These are phyloP conservation scores for Drosophila baimaii DNA, from an alignment of 1,140 invertebrate genomes.

Conservation along the genomic window DNA sequence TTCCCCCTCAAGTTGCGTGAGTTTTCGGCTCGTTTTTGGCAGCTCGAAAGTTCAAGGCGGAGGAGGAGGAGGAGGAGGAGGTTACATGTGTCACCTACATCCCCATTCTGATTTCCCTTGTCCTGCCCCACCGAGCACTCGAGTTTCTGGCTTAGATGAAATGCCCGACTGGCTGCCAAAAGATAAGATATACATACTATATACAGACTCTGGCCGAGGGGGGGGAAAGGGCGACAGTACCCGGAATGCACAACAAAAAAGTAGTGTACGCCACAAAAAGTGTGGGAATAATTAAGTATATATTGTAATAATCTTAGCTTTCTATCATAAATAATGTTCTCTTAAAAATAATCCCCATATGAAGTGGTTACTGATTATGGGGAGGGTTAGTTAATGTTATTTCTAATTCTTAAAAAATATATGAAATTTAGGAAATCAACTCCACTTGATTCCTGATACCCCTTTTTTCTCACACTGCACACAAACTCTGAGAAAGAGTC, in stretches of 20 bases:
- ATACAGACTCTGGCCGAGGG: neutral
- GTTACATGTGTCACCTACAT: conserved; percentile 44
- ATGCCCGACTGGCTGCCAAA: conserved; percentile 31
- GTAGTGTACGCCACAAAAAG: too few species aligned
- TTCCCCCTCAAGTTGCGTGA: conserved; percentile 11
- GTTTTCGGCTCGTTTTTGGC: conserved; percentile 25
- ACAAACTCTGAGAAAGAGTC: neutral
- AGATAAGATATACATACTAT: conserved; percentile 40
- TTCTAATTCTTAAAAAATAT: too few species aligned
- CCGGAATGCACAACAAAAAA: too few species aligned
- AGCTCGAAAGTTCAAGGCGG: conserved; percentile 8
- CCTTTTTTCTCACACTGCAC: neutral
- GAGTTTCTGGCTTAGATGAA: conserved; percentile 33
- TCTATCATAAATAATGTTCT: too few species aligned
- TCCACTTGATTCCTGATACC: too few species aligned
- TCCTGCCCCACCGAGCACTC: conserved; percentile 2
- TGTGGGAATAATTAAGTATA: too few species aligned
- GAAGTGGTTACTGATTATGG: too few species aligned
- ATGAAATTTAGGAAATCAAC: too few species aligned
- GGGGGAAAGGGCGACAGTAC: too few species aligned
- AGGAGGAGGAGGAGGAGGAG: neutral
- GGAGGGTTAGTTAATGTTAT: too few species aligned
- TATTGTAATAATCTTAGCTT: too few species aligned
- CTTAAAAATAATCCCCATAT: too few species aligned
- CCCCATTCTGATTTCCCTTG: neutral